Evolutionary conservation across 1,140 invertebrate genomes (phyloP), one percentile per base, ranked within the genome.

Genomic region (Heliconius nattereri): DNA sequence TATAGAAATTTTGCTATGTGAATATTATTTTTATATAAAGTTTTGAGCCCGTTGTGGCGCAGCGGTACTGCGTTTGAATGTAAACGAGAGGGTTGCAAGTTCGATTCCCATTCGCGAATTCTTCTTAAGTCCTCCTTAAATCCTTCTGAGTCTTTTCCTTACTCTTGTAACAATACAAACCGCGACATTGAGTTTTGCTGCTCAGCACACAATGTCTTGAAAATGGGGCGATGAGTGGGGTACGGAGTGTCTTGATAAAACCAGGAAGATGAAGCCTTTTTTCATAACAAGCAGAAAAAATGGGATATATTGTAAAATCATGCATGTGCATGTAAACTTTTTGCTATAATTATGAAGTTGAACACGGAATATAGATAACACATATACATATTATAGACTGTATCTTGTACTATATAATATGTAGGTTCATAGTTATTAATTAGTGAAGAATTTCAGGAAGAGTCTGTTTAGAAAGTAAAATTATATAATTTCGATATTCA

Each of bases 371-470:
- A 66, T 26, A 23, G 23, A 66, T 66, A 66, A 29, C 23, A 26
- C 1, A 66, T 66, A 6, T 23, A 60, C n/a, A 26, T 29, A 16
- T 66, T 26, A 66, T n/a, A 66, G 60, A 66, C 26, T 16, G 29
- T 29, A 66, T 66, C 26, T 26, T 66, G 3, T 29, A 66, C n/a
- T 29, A 29, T 66, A 13, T 60, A 66, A 13, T 52, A 52, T 52
- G 19, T 52, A 52, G 13, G 3, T 52, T 1, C 13, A 60, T 66
- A 29, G 0, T 29, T 29, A 66, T 66, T 66, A 66, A 66, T 66
- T 29, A 66, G 16, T n/a, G 26, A 49, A 75, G 49, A 54, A 60
- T 75, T 57, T 54, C 52, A 75, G 73, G 73, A 75, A 75, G n/a
- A 29, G 45, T 32, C 23, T 66, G 23, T 11, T 66, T 66, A 29